phyloP scores from a whole-genome alignment of 2,888 invertebrate species.

The Hirtodrosophila cameraria region DNA sequence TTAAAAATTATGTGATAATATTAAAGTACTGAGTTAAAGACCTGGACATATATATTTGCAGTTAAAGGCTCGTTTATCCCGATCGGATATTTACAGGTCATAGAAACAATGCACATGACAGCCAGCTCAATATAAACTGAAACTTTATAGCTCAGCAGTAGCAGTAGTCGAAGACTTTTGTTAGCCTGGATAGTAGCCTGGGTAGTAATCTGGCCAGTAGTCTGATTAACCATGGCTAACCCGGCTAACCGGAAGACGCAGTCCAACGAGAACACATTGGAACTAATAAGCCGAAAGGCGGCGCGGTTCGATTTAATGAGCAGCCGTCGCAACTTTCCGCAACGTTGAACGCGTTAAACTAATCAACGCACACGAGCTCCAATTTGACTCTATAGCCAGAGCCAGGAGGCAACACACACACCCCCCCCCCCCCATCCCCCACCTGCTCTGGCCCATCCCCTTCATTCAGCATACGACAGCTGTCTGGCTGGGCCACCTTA shows the following conservation, averaged over 20 bases:
- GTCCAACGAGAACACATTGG: conserved; percentile 46
- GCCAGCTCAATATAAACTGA: conserved; percentile 58
- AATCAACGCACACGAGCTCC: conserved; percentile 64
- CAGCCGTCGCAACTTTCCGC: conserved; percentile 75
- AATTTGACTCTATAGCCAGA: conserved; percentile 40
- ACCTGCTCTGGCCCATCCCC: background rate
- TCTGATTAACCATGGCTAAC: too few relatives aligned
- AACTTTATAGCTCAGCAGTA: conserved; percentile 50
- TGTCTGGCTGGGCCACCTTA: conserved; percentile 41
- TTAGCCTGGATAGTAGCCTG: background rate
- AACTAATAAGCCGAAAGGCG: conserved; percentile 70
- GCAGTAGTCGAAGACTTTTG: conserved; percentile 9
- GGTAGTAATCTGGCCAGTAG: too few relatives aligned
- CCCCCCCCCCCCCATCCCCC: background rate
- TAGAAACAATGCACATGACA: conserved; percentile 47
- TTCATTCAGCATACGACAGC: conserved; percentile 44
- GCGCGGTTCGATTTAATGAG: conserved; percentile 73
- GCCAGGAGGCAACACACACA: background rate
- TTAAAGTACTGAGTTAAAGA: conserved; percentile 16
- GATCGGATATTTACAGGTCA: conserved; percentile 38
- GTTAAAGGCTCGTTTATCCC: conserved; percentile 2
- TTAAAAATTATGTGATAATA: background rate
- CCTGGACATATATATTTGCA: conserved; percentile 7
- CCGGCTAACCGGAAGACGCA: conserved; percentile 14
- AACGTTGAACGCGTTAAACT: conserved; percentile 75